Evolutionary conservation across 1,140 invertebrate genomes (phyloP).

Genomic region (Musca vetustissima): DNA sequence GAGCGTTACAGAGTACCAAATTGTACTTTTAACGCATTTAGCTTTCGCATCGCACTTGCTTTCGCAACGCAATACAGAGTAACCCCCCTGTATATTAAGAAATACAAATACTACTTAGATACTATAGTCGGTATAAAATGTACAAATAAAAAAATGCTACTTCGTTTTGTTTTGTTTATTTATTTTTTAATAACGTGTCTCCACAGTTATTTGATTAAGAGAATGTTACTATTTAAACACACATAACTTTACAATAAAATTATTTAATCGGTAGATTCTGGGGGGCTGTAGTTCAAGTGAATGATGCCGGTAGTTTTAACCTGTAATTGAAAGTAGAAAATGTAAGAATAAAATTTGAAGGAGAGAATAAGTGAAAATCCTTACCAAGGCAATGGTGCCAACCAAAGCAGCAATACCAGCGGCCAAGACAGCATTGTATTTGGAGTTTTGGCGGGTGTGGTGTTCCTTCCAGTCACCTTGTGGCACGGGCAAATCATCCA

Average conservation of each 20-base stretch:
- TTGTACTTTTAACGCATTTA: too few relatives aligned
- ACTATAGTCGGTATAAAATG: not conserved
- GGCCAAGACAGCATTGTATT: conserved; percentile 68
- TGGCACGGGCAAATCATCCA: conserved; percentile 75
- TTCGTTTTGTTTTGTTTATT: not conserved
- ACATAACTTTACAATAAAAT: not conserved
- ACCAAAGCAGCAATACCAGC: conserved; percentile 62
- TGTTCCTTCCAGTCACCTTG: conserved; percentile 72
- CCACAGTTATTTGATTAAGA: not conserved
- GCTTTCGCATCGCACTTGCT: too few relatives aligned
- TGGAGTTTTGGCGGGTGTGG: conserved; percentile 64
- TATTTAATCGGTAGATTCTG: conserved; percentile 59
- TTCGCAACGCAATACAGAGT: too few relatives aligned
- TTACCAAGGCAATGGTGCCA: conserved; percentile 64
- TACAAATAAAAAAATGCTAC: conserved; percentile 1
- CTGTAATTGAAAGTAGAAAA: conserved; percentile 41
- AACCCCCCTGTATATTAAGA: too few relatives aligned
- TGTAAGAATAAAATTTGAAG: not conserved
- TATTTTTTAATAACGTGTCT: not conserved
- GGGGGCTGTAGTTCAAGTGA: conserved; percentile 63
- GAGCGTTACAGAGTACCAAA: too few relatives aligned
- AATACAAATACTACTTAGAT: too few relatives aligned
- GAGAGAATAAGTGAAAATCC: conserved; percentile 39
- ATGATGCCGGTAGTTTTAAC: conserved; percentile 61
- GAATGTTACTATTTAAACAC: not conserved